phyloP scores from a whole-genome alignment of 2,888 invertebrate species.

The Campopleginae sp. region DNA sequence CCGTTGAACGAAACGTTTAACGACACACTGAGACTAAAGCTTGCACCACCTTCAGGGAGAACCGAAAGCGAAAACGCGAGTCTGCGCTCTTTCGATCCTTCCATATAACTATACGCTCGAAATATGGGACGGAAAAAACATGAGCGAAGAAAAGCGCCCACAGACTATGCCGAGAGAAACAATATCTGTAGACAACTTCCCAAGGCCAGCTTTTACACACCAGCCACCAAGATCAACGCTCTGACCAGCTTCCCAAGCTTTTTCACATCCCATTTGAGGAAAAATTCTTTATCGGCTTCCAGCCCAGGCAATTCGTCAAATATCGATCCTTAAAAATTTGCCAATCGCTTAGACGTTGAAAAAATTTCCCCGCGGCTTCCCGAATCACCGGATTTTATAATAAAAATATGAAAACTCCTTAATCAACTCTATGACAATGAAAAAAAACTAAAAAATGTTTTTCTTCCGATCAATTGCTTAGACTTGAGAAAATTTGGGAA shows the following conservation, averaged over 20 bases:
- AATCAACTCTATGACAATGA: too few relatives aligned
- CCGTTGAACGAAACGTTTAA: constrained; percentile 77
- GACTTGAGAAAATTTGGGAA: too few relatives aligned
- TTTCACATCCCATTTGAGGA: background rate
- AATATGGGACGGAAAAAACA: constrained; percentile 55
- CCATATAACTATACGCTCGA: constrained; percentile 49
- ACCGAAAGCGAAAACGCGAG: constrained; percentile 65
- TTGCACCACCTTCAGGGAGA: constrained; percentile 73
- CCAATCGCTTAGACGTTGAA: background rate
- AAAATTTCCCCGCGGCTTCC: too few relatives aligned
- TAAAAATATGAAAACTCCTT: too few relatives aligned
- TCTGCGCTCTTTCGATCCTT: constrained; percentile 73
- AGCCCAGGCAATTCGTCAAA: background rate
- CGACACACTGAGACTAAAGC: constrained; percentile 78
- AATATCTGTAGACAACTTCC: constrained; percentile 72
- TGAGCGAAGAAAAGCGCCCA: constrained; percentile 64
- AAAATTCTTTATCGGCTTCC: background rate
- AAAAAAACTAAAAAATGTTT: too few relatives aligned
- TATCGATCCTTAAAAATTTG: background rate
- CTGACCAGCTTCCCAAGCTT: constrained; percentile 2
- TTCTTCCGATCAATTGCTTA: too few relatives aligned
- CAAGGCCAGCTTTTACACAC: constrained; percentile 64
- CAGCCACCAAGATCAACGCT: constrained; percentile 46
- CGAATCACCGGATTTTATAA: too few relatives aligned
- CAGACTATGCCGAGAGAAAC: constrained; percentile 59